phyloP scores from a whole-genome alignment of 2,888 invertebrate genomes.

The Acrocyrtus sp. region DNA sequence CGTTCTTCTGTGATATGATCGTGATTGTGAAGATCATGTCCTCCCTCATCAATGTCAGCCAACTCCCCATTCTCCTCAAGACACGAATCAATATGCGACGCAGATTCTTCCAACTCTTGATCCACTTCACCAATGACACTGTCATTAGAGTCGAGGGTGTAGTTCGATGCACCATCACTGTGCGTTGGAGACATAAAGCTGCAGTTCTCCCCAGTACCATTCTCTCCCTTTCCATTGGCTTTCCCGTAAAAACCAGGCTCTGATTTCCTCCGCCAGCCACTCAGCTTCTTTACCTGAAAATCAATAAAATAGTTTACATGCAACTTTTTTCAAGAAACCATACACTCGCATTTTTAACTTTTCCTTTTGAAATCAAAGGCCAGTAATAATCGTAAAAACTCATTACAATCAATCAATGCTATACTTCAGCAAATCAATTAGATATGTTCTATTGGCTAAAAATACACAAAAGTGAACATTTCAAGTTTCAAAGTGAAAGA shows the following conservation, averaged over 20 bases:
- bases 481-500: too few species aligned
- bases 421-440: too few species aligned
- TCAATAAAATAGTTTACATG: not conserved
- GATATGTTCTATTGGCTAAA: too few species aligned
- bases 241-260: slow-evolving; percentile 63
- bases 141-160: slow-evolving; percentile 62
- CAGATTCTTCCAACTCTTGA: slow-evolving; percentile 56
- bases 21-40: slow-evolving; percentile 21
- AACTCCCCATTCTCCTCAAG: slow-evolving; percentile 52
- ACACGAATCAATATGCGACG: slow-evolving; percentile 59
- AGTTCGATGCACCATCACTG: slow-evolving; percentile 56
- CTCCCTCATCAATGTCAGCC: slow-evolving; percentile 56
- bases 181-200: slow-evolving; percentile 53
- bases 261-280: slow-evolving; percentile 63
- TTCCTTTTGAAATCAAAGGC: too few species aligned
- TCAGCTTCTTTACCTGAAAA: slow-evolving; percentile 63
- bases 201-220: slow-evolving; percentile 34
- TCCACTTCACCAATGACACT: slow-evolving; percentile 63
- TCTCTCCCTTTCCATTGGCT: slow-evolving; percentile 41
- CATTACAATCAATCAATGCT: too few species aligned
- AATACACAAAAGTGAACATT: too few species aligned
- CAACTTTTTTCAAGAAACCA: not conserved
- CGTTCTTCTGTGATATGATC: slow-evolving; percentile 54
- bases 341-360: too few species aligned
- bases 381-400: too few species aligned